Evolutionary conservation across 2,113 vertebrate genomes (phyloP), one percentile per base, ranked within the genome.

Genomic region (Lepus europaeus): DNA sequence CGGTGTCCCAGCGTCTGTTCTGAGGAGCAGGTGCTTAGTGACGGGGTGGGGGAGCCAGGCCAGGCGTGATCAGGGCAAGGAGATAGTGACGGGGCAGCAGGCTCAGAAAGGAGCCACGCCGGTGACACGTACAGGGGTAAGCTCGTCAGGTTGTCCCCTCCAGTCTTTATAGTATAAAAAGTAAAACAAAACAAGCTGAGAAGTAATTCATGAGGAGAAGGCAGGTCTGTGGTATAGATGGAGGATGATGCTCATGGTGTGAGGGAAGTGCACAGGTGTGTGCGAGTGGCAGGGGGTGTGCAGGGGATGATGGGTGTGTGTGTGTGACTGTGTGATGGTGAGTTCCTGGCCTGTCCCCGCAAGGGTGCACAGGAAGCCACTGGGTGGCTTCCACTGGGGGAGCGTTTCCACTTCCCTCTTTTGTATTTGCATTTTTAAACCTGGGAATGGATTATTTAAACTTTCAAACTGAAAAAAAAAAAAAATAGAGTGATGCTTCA

Each of bases 311-410:
- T 10, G 22, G 3, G 11, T 0, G 3, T 9, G 69, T 45, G 0
- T 13, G 0, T 0, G 2, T 63, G 39, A 33, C 2, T 0, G 0
- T 6, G 0, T 0, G 9, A 6, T 22, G 61, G 72, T 11, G 5
- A 9, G 19, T 22, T 36, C 29, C 2, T 1, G 17, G 64, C 23
- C 77, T 5, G 3, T 78, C 39, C 69, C 36, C 68, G 56, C 23
- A 45, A 16, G 31, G 64, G 7, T 4, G 17, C 0, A 0, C 5
- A 10, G 64, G 22, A n/a, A 79, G 31, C 31, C 29, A 17, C 73
- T 1, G 31, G 25, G 36, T 33, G 33, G 17, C 78, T 45, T 45
- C 45, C 45, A 45, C 45, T 29, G 78, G 51, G 56, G 5, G 25
- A 69, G 14, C 11, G 11, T 9, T 49, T 19, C 2, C 0, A 0